Conservation (phyloP, 2,113 vertebrate species). For the Corythornis cristatus region DNA sequence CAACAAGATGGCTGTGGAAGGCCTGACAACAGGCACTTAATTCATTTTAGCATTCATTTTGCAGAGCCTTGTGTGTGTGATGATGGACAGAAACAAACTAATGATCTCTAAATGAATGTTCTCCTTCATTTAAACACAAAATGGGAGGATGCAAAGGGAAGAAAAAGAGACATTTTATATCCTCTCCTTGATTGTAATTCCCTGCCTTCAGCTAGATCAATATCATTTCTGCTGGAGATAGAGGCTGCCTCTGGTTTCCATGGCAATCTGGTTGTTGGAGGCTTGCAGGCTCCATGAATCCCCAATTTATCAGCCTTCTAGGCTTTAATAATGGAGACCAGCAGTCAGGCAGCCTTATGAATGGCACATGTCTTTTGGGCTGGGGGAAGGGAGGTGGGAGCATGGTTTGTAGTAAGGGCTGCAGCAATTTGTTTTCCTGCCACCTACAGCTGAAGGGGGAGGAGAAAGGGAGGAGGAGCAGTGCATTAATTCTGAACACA, state of each 20-base stretch:
- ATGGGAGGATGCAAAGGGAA: not conserved
- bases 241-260: constrained; percentile 76
- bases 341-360: constrained; percentile 70
- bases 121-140: constrained; percentile 31
- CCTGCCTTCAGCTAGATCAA: constrained; percentile 68
- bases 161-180: constrained; percentile 43
- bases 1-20: constrained; percentile 9
- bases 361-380: constrained; percentile 66
- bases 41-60: constrained; percentile 39
- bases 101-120: constrained; percentile 52
- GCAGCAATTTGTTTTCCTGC: constrained; percentile 64
- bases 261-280: constrained; percentile 75
- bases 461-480: not conserved
- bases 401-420: constrained; percentile 20
- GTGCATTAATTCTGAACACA: constrained; percentile 20
- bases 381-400: constrained; percentile 26
- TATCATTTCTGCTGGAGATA: constrained; percentile 64
- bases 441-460: not conserved
- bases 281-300: constrained; percentile 70
- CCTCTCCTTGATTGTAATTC: constrained; percentile 45
- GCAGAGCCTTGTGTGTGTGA: not conserved
- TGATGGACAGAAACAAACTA: constrained; percentile 38
- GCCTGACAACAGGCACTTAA: constrained; percentile 28
- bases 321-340: constrained; percentile 73
- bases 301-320: constrained; percentile 76